Percentiles rank a stretch among this genome's conserved stretches.
Conservation (phyloP, 2,113 vertebrate species). For the Camelus dromedarius region DNA sequence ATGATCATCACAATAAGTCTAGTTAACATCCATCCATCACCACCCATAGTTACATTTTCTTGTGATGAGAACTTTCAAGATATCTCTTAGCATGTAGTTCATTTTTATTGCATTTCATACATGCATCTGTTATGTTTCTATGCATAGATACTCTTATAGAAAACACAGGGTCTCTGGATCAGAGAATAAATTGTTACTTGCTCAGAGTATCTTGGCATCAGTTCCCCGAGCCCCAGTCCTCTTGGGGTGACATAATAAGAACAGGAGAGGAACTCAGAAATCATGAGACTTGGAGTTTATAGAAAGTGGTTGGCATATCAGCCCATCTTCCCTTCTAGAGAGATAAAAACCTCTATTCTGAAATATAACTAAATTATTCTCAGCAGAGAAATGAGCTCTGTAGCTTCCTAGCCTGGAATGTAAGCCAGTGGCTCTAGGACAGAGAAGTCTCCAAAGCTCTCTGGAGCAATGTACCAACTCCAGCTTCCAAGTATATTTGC, state of each 20-base stretch:
- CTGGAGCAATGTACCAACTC: not conserved
- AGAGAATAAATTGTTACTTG: not conserved
- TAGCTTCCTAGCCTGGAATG: not conserved
- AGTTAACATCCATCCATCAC: not conserved
- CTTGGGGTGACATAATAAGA: not conserved
- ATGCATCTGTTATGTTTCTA: not conserved
- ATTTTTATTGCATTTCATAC: not conserved
- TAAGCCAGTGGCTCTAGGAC: not conserved
- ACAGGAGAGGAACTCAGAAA: not conserved
- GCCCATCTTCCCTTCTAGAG: not conserved
- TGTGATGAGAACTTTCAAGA: not conserved
- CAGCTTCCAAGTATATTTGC: not conserved
- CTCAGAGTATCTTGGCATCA: not conserved
- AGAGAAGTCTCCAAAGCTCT: too few species aligned
- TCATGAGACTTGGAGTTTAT: not conserved
- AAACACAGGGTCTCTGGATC: not conserved
- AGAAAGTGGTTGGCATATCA: not conserved
- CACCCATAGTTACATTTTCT: not conserved
- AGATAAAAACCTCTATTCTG: not conserved
- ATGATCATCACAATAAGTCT: not conserved
- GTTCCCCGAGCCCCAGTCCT: fast-evolving
- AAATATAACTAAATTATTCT: not conserved
- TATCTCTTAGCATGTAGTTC: not conserved
- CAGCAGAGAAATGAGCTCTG: not conserved
- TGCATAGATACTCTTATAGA: not conserved